Conservation (phyloP, 2,888 invertebrate species). For the Ichneumoninae sp. region DNA sequence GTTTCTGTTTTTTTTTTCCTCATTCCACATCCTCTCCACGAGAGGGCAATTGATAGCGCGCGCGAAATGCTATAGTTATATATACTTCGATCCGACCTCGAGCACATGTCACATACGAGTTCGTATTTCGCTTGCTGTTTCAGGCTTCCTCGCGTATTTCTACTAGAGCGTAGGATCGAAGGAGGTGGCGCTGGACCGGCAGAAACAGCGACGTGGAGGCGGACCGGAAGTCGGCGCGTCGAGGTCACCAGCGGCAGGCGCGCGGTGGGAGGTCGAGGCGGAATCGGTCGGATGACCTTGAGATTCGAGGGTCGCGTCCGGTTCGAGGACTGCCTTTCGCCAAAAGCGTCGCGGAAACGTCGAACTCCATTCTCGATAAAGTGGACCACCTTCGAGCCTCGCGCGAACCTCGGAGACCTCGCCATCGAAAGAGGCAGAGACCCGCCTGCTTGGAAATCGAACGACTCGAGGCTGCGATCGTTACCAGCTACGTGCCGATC, state of each 20-base stretch:
- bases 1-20: constrained; percentile 16
- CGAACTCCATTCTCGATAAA: constrained; percentile 25
- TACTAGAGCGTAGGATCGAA: constrained; percentile 57
- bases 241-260: constrained; percentile 20
- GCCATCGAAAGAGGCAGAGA: not conserved
- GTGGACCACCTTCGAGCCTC: constrained; percentile 33
- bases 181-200: constrained; percentile 39
- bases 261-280: constrained; percentile 29
- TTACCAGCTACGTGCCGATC: constrained; percentile 1
- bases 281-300: constrained; percentile 50
- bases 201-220: constrained; percentile 32
- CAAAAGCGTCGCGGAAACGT: constrained; percentile 34
- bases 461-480: not conserved
- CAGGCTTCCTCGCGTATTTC: constrained; percentile 69
- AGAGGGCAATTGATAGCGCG: constrained; percentile 7
- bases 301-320: constrained; percentile 33
- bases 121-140: constrained; percentile 57
- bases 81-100: constrained; percentile 33
- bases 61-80: not conserved
- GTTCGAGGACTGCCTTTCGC: constrained; percentile 45
- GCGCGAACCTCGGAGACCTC: constrained; percentile 28
- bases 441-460: constrained; percentile 3
- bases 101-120: constrained; percentile 34
- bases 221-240: constrained; percentile 55
- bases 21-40: constrained; percentile 7